phyloP scores from a whole-genome alignment of 1,140 invertebrate species.

The Cepaea nemoralis region DNA sequence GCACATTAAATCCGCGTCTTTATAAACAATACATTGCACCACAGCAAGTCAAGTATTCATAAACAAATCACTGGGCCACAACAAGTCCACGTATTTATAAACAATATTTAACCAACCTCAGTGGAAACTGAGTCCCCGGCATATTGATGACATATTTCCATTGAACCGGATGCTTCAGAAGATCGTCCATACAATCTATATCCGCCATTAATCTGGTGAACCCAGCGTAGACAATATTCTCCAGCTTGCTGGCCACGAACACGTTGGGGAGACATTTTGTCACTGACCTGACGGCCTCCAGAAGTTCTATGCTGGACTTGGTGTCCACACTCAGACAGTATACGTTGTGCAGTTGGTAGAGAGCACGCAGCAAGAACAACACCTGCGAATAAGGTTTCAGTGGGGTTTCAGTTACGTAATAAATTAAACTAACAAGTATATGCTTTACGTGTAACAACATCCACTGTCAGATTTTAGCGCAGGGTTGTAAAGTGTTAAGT shows the following conservation, averaged over 20 bases:
- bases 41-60: no score
- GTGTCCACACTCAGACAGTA: slow-evolving; percentile 70
- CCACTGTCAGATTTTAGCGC: no score
- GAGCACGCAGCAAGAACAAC: slow-evolving; percentile 63
- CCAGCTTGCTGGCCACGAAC: slow-evolving; percentile 17
- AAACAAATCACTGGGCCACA: no score
- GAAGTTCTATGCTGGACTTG: slow-evolving; percentile 45
- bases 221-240: not conserved
- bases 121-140: slow-evolving; percentile 21
- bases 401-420: no score
- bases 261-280: slow-evolving; percentile 61
- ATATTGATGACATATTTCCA: slow-evolving; percentile 33
- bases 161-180: slow-evolving; percentile 21
- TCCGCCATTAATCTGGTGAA: slow-evolving; percentile 17
- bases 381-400: slow-evolving; percentile 55
- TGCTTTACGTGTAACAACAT: no score
- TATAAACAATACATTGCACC: no score
- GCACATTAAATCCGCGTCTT: no score
- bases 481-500: no score
- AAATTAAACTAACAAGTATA: no score
- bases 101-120: not conserved
- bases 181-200: slow-evolving; percentile 23
- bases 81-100: no score
- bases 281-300: slow-evolving; percentile 50
- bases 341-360: slow-evolving; percentile 69